phyloP scores from a whole-genome alignment of 64 coral and sea anemone species.

The Montipora capricornis region DNA sequence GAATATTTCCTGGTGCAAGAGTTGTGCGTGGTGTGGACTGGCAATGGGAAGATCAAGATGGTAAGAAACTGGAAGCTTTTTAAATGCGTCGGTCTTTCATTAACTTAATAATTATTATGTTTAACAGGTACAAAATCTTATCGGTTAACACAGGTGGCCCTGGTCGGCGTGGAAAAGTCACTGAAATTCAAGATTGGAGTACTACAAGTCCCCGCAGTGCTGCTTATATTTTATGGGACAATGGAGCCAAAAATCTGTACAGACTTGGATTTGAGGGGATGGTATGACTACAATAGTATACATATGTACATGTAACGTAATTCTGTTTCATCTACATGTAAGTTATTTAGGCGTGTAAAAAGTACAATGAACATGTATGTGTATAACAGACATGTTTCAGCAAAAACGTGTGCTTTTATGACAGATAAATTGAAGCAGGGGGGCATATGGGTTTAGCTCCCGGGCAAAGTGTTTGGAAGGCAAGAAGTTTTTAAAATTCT shows the following conservation, averaged over 20 bases:
- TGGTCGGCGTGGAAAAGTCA: conserved; percentile 95
- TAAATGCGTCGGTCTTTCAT: too few relatives aligned
- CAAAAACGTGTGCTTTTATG: too few relatives aligned
- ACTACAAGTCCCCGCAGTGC: conserved; percentile 95
- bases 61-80: conserved; percentile 9
- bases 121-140: neutral
- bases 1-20: conserved; percentile 92
- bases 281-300: conserved; percentile 14
- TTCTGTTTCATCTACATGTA: neutral
- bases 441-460: too few relatives aligned
- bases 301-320: neutral
- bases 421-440: too few relatives aligned
- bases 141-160: conserved; percentile 73
- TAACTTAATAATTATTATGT: too few relatives aligned
- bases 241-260: conserved; percentile 96
- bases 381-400: too few relatives aligned
- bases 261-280: conserved; percentile 99
- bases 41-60: conserved; percentile 99
- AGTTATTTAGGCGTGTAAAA: too few relatives aligned
- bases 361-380: too few relatives aligned
- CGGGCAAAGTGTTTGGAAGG: too few relatives aligned
- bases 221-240: conserved; percentile 96
- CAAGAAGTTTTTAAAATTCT: too few relatives aligned
- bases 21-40: conserved; percentile 98
- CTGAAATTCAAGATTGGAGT: conserved; percentile 99